These are phyloP conservation scores for Notechis scutatus DNA, from an alignment of 2,113 vertebrate genomes.

Conservation along the genomic window DNA sequence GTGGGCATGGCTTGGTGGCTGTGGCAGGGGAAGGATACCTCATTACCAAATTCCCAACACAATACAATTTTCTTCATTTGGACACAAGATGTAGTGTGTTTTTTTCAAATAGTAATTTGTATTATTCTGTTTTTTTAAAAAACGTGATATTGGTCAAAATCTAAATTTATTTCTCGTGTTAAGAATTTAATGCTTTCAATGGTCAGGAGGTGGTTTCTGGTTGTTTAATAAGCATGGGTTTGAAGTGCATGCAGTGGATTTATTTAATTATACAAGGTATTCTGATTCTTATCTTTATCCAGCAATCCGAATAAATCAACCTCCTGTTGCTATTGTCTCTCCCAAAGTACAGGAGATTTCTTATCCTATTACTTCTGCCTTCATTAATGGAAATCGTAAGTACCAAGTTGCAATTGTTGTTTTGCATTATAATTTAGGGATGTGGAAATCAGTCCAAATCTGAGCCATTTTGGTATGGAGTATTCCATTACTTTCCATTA, in stretches of 20 bases:
- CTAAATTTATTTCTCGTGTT: neutral
- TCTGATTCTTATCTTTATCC: neutral
- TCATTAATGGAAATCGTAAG: constrained; percentile 79
- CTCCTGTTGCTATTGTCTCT: constrained; percentile 68
- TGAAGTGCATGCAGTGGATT: neutral
- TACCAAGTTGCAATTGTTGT: constrained; percentile 32
- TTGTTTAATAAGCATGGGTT: neutral
- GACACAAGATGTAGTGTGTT: neutral
- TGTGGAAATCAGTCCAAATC: neutral
- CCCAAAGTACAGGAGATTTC: constrained; percentile 73
- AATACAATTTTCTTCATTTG: neutral
- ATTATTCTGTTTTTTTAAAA: neutral
- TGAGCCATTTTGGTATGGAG: neutral
- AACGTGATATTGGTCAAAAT: neutral
- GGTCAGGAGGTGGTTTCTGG: neutral
- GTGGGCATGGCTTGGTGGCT: too few species aligned
- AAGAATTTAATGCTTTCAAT: neutral
- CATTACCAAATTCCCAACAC: neutral
- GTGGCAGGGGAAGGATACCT: too few species aligned
- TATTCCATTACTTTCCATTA: neutral
- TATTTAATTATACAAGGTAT: neutral
- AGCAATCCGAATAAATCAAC: constrained; percentile 69
- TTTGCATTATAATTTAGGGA: neutral
- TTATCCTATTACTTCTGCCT: constrained; percentile 61
- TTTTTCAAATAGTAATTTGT: neutral